Base-by-base conservation (phyloP, 2,113 vertebrate species). In the Rhinolophus ferrumequinum region DNA sequence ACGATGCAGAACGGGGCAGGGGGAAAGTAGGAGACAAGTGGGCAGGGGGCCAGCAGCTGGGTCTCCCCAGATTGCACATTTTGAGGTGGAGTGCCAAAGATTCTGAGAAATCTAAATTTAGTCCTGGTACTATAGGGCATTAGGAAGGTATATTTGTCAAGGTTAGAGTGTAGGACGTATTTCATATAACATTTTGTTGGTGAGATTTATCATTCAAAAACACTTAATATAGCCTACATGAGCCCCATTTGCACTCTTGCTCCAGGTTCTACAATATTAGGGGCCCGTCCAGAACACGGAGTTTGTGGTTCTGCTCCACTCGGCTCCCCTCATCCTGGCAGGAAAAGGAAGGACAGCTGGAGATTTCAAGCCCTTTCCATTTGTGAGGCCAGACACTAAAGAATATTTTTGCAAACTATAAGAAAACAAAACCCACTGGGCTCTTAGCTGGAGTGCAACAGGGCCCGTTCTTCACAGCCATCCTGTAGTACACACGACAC, bases 151-250 rank as follows among this genome's bases (percentile, higher is more conserved):
- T 18, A 24, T 38, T 2, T 26, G 54, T 81, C 72, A 82, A 56
- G 73, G 60, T 12, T 28, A 35, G 90, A 54, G 92, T 38, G 11
- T 26, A 41, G 44, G 26, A 58, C 0, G 0, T 28, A 15, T 75
- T 88, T 79, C 24, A 13, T 8, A 3, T 54, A 72, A 66, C 14
- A 38, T 38, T 72, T 52, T 50, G 4, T 47, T n/a, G 38, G 56
- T 72, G 28, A 52, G n/a, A 56, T 30, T 21, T 38, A 28, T 79
- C 7, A 33, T 52, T 89, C 75, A 38, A 28, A 62, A 70, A 44
- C 13, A 19, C 69, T 18, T 12, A 21, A 67, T 30, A 38, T 1
- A 1, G 13, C 2, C 0, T 3, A 14, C 2, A 12, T 0, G 22
- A 28, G 52, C 33, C 41, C 30, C 4, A 3, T 50, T 33, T 28